phyloP scores from a whole-genome alignment of 1,140 invertebrate genomes.

The Lordiphosa mommai region DNA sequence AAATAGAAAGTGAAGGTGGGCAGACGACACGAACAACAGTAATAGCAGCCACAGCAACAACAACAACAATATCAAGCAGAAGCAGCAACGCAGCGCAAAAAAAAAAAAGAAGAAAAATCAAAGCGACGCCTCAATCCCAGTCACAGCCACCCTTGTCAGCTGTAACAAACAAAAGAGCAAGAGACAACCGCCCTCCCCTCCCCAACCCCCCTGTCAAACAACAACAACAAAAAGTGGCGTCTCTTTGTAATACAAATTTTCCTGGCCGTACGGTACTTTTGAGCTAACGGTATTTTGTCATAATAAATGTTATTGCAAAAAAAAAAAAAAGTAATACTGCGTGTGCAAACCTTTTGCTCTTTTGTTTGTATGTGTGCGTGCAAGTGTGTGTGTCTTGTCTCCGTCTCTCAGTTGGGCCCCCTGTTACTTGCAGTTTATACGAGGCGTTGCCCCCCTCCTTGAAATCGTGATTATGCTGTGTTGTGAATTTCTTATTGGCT shows the following conservation, averaged over 20 bases:
- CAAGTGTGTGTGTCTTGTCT: background rate
- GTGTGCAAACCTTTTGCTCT: conserved; percentile 9
- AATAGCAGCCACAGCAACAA: conserved; percentile 23
- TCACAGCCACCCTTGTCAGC: background rate
- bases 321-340: conserved; percentile 14
- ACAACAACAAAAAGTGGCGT: conserved; percentile 11
- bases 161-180: conserved; percentile 4
- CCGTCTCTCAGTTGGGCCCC: background rate
- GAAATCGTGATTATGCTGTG: conserved; percentile 12
- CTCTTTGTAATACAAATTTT: conserved; percentile 11
- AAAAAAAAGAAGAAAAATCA: conserved; percentile 34
- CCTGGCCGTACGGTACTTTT: conserved; percentile 20
- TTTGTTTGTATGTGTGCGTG: background rate
- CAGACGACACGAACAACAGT: conserved; percentile 11
- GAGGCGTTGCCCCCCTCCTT: background rate
- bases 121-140: conserved; percentile 40
- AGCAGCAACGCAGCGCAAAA: conserved; percentile 25
- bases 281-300: conserved; percentile 29
- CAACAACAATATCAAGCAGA: background rate
- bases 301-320: conserved; percentile 42
- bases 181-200: conserved; percentile 10
- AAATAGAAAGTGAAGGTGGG: conserved; percentile 46
- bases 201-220: background rate
- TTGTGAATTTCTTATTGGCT: no score
- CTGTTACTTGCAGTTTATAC: conserved; percentile 36